Evolutionary conservation across 2,113 vertebrate species (phyloP).

Genomic region (Paracyprichromis sp.): DNA sequence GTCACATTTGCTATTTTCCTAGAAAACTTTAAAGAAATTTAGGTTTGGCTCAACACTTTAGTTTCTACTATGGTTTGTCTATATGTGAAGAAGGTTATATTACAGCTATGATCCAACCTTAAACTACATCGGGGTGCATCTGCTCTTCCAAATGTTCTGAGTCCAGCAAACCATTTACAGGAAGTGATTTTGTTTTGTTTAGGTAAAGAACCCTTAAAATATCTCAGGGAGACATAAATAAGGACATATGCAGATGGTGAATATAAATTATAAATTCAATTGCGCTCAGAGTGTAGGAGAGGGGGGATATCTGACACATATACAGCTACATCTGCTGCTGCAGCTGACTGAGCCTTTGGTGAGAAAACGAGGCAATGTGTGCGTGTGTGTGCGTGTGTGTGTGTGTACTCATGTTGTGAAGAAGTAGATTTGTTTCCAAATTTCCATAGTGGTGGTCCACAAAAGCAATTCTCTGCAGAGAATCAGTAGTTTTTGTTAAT

Average conservation of each 20-base stretch:
- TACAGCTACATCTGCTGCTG: conserved; percentile 21
- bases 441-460: not conserved
- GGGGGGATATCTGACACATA: not conserved
- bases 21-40: not conserved
- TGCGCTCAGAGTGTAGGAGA: not conserved
- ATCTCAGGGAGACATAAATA: not conserved
- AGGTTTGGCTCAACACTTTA: not conserved
- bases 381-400: not conserved
- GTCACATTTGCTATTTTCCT: not conserved
- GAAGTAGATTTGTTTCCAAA: not conserved
- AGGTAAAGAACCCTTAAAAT: not conserved
- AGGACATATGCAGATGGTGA: conserved; percentile 26
- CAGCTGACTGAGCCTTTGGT: not conserved
- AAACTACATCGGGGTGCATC: not conserved
- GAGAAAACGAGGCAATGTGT: not conserved
- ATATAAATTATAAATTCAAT: conserved; percentile 28
- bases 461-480: not conserved
- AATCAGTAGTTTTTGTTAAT: not conserved
- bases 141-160: not conserved
- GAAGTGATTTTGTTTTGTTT: not conserved
- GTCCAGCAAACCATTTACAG: not conserved
- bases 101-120: not conserved
- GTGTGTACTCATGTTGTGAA: not conserved
- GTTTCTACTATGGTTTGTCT: not conserved
- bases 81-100: not conserved